These are phyloP conservation scores for Acanthiza pusilla DNA, from an alignment of 2,797 vertebrate genomes.

Conservation along the genomic window DNA sequence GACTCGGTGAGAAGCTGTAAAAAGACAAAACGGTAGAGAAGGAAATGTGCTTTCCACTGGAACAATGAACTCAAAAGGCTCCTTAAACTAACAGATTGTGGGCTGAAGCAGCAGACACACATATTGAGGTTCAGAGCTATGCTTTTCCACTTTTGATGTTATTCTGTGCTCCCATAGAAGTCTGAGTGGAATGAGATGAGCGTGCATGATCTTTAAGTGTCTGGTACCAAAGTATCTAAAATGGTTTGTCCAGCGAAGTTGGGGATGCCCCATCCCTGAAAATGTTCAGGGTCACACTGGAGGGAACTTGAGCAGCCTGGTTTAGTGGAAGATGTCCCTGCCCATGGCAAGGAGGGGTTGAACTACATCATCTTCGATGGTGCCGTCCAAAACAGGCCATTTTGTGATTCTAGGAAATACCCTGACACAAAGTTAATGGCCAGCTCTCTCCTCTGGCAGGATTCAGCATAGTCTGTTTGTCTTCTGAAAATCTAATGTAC, in stretches of 20 bases:
- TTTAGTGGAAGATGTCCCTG: neutral
- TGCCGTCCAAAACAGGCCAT: neutral
- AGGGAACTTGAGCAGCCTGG: neutral
- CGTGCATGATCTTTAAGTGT: neutral
- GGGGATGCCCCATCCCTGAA: neutral
- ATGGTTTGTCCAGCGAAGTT: rapidly evolving
- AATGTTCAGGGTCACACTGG: neutral
- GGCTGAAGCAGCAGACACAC: neutral
- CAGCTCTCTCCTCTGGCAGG: neutral
- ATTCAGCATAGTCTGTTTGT: neutral
- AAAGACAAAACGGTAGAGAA: neutral
- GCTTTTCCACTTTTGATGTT: neutral
- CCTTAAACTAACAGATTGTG: neutral
- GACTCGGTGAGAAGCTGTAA: neutral
- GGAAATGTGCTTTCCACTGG: neutral
- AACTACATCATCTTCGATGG: neutral
- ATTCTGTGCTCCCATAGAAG: neutral
- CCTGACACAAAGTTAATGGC: neutral
- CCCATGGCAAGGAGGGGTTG: rapidly evolving
- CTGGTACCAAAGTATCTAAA: neutral
- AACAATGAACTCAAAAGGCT: neutral
- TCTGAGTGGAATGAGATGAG: neutral
- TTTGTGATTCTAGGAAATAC: neutral
- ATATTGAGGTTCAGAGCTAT: neutral
- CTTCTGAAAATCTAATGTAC: neutral